Conservation (phyloP, 2,888 invertebrate species). For the Dexiosoma caninum region DNA sequence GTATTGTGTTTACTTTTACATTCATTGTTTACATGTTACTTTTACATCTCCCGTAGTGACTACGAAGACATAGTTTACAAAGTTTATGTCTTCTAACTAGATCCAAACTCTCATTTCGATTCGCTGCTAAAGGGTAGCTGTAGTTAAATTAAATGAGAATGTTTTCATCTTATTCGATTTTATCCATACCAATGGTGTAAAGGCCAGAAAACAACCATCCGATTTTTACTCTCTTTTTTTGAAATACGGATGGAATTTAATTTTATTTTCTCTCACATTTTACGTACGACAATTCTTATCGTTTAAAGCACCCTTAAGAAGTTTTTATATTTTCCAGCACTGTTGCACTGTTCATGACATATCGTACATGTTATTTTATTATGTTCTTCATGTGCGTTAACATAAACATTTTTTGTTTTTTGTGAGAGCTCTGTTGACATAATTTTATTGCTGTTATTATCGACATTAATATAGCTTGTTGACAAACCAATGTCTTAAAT, state of each 20-base stretch:
- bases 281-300: too few species aligned
- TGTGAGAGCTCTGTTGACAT: neutral
- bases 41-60: conserved; percentile 7
- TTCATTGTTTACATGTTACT: neutral
- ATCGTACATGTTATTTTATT: neutral
- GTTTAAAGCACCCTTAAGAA: too few species aligned
- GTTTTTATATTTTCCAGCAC: conserved; percentile 26
- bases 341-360: neutral
- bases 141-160: too few species aligned
- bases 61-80: conserved; percentile 3
- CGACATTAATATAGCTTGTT: conserved; percentile 15
- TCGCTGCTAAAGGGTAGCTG: neutral
- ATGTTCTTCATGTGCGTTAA: neutral
- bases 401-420: conserved; percentile 9
- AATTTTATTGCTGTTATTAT: neutral
- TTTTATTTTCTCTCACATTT: too few species aligned
- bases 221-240: too few species aligned
- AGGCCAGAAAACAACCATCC: too few species aligned
- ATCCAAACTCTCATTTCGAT: conserved; percentile 34
- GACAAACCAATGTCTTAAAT: conserved; percentile 28
- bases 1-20: conserved; percentile 45
- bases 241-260: too few species aligned
- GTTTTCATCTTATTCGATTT: too few species aligned
- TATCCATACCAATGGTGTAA: too few species aligned
- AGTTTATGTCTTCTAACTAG: conserved; percentile 8